Evolutionary conservation across 2,113 vertebrate genomes (phyloP).

Genomic region (Tretioscincus oriximinensis): DNA sequence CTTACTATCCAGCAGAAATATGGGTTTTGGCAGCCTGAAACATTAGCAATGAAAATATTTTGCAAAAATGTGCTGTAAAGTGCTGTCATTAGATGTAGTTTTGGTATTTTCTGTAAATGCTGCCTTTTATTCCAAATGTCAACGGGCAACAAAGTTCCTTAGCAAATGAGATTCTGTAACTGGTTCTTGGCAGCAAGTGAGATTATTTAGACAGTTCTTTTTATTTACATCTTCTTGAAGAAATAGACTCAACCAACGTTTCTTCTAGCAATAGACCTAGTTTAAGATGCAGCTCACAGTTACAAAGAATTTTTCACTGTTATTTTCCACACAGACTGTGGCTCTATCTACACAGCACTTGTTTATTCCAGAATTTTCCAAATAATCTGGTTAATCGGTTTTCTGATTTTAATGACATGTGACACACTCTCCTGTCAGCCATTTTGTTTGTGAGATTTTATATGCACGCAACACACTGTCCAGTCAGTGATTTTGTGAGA

Average conservation of each 20-base stretch:
- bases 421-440: no score
- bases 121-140: background rate
- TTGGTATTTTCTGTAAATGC: background rate
- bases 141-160: background rate
- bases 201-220: background rate
- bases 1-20: background rate
- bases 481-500: no score
- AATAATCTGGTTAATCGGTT: no score
- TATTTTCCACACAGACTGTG: no score
- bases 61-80: background rate
- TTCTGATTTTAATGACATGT: no score
- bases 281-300: no score
- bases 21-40: background rate
- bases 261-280: background rate
- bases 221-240: background rate
- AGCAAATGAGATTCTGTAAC: background rate
- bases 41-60: background rate
- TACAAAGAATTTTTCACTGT: no score
- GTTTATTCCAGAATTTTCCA: no score
- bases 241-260: background rate
- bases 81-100: background rate
- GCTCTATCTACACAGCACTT: no score
- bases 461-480: no score
- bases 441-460: no score
- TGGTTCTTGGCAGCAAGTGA: no score